phyloP scores from a whole-genome alignment of 2,888 invertebrate species.

The Apomyelois bistriatella region DNA sequence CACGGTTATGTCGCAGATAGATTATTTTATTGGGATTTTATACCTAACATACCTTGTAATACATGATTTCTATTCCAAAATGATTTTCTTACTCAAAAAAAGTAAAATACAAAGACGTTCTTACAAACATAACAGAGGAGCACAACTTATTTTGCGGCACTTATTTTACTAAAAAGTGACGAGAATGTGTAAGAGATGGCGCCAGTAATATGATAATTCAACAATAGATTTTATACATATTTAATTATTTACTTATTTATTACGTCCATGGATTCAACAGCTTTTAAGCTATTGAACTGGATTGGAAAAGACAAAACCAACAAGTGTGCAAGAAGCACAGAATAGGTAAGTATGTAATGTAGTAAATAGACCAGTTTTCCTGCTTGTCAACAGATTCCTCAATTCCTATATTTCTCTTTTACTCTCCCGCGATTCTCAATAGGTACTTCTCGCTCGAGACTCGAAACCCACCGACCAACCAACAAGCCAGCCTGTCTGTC shows the following conservation, averaged over 20 bases:
- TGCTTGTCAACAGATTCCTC: no score
- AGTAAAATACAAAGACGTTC: conserved; percentile 28
- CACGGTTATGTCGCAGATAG: no score
- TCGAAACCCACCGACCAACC: no score
- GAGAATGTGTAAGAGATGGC: conserved; percentile 52
- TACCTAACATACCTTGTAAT: no score
- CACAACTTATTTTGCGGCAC: conserved; percentile 25
- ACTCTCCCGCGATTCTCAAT: no score
- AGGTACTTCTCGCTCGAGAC: conserved; percentile 34
- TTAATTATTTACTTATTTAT: no score
- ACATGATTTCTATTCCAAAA: not conserved
- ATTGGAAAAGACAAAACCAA: conserved; percentile 22
- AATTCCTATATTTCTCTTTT: no score
- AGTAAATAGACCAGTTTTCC: no score
- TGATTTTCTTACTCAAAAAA: conserved; percentile 9
- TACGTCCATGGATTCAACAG: no score
- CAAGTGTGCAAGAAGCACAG: not conserved
- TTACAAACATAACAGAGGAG: conserved; percentile 42
- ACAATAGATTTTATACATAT: no score
- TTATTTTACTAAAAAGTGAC: conserved; percentile 21
- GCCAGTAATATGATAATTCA: conserved; percentile 41
- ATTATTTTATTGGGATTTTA: no score
- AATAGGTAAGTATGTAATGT: conserved; percentile 22
- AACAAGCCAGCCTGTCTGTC: not conserved
- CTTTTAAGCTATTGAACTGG: no score